Percentiles rank a stretch among this genome's conserved stretches.
Evolutionary conservation across 2,797 vertebrate genomes (phyloP).

Genomic region (Parambassis ranga): DNA sequence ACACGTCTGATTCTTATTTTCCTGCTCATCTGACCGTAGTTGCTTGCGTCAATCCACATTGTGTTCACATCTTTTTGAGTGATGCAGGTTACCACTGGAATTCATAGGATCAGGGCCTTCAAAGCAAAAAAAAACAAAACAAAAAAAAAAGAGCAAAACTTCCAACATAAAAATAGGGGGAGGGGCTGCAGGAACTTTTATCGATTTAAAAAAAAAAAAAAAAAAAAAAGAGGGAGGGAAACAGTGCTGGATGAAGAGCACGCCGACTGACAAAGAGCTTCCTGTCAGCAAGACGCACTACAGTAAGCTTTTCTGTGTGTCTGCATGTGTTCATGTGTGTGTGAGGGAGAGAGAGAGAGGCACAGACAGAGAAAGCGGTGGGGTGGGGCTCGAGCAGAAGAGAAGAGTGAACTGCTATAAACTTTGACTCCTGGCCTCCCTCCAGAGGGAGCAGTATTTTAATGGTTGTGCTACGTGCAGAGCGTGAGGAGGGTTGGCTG

Average conservation of each 20-base stretch:
- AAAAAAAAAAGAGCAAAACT: too few relatives aligned
- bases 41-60: constrained; percentile 51
- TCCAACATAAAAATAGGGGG: constrained; percentile 16
- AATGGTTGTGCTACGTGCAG: constrained; percentile 85
- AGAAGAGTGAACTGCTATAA: constrained; percentile 72
- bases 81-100: constrained; percentile 66
- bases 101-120: constrained; percentile 55
- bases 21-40: constrained; percentile 14
- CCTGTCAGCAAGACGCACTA: constrained; percentile 46
- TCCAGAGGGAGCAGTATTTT: constrained; percentile 82
- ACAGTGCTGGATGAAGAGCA: constrained; percentile 24
- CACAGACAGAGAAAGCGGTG: constrained; percentile 35
- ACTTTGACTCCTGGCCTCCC: constrained; percentile 77
- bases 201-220: not conserved
- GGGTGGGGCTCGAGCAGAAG: constrained; percentile 46
- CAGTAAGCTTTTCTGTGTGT: constrained; percentile 1
- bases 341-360: constrained; percentile 12
- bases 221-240: constrained; percentile 3
- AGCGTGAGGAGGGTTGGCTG: constrained; percentile 77
- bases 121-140: constrained; percentile 52
- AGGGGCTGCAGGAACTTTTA: not conserved
- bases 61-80: constrained; percentile 37
- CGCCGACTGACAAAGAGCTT: constrained; percentile 56
- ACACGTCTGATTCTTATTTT: not conserved
- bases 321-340: not conserved